Conservation (phyloP, 2,888 invertebrate species). For the Clistopyga incitator region DNA sequence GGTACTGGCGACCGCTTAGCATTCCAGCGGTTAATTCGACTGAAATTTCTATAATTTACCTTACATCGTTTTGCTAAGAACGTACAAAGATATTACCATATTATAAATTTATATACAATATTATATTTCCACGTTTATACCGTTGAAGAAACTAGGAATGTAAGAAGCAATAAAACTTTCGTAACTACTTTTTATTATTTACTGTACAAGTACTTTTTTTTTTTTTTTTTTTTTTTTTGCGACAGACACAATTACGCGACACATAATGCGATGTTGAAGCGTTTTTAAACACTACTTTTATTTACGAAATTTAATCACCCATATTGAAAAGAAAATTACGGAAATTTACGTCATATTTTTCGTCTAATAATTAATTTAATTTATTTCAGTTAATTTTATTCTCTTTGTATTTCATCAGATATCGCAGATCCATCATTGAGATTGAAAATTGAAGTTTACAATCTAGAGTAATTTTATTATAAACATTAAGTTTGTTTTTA, state of each 20-base stretch:
- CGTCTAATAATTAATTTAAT: no score
- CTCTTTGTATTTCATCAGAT: neutral
- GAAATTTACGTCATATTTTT: no score
- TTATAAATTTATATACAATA: slow-evolving; percentile 46
- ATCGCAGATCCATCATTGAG: neutral
- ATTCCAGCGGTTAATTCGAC: slow-evolving; percentile 87
- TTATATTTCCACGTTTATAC: slow-evolving; percentile 42
- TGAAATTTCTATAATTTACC: slow-evolving; percentile 88
- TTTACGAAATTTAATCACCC: neutral
- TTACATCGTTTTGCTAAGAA: slow-evolving; percentile 90
- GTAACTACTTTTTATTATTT: slow-evolving; percentile 12
- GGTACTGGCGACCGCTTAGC: slow-evolving; percentile 91
- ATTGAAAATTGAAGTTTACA: neutral
- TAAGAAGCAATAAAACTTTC: slow-evolving; percentile 4
- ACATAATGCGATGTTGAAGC: neutral
- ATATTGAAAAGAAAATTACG: no score
- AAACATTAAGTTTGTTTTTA: neutral
- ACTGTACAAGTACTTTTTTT: slow-evolving; percentile 21
- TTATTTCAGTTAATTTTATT: no score
- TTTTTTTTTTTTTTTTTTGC: neutral
- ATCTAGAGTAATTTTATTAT: neutral
- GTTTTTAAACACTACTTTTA: neutral
- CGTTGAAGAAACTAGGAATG: neutral
- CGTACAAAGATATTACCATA: slow-evolving; percentile 42
- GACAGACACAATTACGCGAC: neutral